Evolutionary conservation across 2,888 invertebrate genomes (phyloP), one percentile per base, ranked within the genome.

Genomic region (Xestia sexstrigata): DNA sequence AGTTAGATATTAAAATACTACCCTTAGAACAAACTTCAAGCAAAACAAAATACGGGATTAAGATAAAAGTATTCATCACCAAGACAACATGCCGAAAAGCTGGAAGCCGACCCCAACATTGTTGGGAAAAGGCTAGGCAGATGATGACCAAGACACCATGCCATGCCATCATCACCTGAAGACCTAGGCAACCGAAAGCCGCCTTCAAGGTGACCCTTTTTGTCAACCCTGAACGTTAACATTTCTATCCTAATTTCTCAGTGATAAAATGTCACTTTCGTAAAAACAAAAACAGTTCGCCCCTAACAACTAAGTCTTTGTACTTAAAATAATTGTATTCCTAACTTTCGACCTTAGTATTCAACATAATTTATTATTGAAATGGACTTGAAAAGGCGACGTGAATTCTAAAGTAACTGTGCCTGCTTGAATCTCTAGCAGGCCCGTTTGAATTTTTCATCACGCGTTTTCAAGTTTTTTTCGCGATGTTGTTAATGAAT

Each of bases 321-420:
- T 72, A 63, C 30, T 69, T 20, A 26, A 62, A 49, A 84, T 72
- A 66, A 70, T 82, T 73, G 47, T 58, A 55, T 8, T 39, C 39
- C 30, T 45, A 74, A 84, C 73, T 71, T 70, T 68, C 30, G 45
- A 60, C 74, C 66, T 82, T 76, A 81, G 71, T 69, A 76, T 76
- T 73, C 60, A 26, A 70, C 68, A 58, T 55, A 72, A 83, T 73
- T 83, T 82, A 85, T 85, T 83, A 82, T 85, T 82, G 83, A 85
- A 85, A 85, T 77, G 62, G 62, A 58, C 86, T 72, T 71, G 45
- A 67, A 85, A 85, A 71, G 68, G 11, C 62, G 72, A 42, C 49
- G n/a, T 55, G 74, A 83, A 83, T 85, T 68, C 47, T 23, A 17
- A 85, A 85, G 81, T 72, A 52, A 39, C 55, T 20, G 60, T 30